Conservation (phyloP, 37 sponge, comb jelly and placozoan species). For the Cliona cf. orientalis region DNA sequence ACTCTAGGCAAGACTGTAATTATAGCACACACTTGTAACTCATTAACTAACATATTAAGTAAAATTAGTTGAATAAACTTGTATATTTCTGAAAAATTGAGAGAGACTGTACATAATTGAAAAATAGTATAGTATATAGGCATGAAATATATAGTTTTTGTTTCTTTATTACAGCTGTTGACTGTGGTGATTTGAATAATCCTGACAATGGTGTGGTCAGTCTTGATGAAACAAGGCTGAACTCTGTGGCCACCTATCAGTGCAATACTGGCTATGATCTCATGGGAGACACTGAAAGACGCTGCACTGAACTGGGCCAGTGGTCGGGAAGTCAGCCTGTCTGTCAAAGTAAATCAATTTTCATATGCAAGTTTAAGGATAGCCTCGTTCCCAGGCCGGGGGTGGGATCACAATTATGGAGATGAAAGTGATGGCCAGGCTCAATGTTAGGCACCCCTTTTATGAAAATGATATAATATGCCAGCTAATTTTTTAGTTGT, state of each 20-base stretch:
- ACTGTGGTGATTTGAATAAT: neutral
- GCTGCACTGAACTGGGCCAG: neutral
- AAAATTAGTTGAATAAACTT: too few species aligned
- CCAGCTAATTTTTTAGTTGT: too few species aligned
- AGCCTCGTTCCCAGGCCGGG: too few species aligned
- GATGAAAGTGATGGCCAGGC: too few species aligned
- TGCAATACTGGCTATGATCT: neutral
- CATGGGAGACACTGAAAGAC: neutral
- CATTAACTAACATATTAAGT: too few species aligned
- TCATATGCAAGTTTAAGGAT: too few species aligned
- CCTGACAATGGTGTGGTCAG: neutral
- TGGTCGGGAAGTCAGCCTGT: slow-evolving; percentile 1
- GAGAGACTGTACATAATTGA: neutral
- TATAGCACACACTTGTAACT: too few species aligned
- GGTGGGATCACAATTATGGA: too few species aligned
- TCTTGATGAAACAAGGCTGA: neutral
- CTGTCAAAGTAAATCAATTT: neutral
- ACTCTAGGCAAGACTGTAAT: too few species aligned
- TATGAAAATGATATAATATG: too few species aligned
- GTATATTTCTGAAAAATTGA: too few species aligned
- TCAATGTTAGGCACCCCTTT: too few species aligned
- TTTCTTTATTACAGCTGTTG: slow-evolving; percentile 12
- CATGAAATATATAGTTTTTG: neutral
- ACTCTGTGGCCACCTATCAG: neutral
- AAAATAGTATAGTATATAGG: neutral